Base-by-base conservation (phyloP, 2,113 vertebrate genomes). In the Canis aureus region DNA sequence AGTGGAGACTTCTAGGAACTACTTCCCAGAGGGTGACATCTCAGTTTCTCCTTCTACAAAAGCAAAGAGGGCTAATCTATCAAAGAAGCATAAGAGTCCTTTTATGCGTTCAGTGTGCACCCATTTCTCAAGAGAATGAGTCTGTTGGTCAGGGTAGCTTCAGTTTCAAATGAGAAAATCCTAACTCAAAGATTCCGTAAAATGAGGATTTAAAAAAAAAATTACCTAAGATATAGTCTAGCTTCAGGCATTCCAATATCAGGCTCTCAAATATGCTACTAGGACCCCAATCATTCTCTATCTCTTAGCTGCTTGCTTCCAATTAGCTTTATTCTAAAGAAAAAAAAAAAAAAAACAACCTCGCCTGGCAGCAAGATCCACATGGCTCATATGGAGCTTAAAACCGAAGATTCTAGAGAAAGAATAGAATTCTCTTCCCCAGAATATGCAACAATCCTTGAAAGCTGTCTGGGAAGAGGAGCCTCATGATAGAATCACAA, bases 211-310 rank as follows among this genome's bases (percentile, higher is more conserved):
- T 35, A 3, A 57, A 62, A 13, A 62, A 69, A 22, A 60, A 89
- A 66, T 92, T 57, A 74, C 15, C 1, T 64, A 88, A 90, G 53
- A 8, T 16, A 67, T 73, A 22, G 2, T 83, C 4, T 71, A 55
- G 62, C 51, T 98, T 78, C 25, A 74, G 35, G 69, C 38, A 51
- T 29, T 84, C 11, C 38, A 90, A 97, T 32, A 80, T 74, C 76
- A 80, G 38, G 29, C 94, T 5, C 25, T 73, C 66, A 71, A 73
- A 55, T 84, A 22, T 29, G 7, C 43, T 22, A 11, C 29, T 25
- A 25, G 29, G 66, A 71, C 25, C 86, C 4, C 12, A 51, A 27
- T 8, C 3, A 23, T 11, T 22, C 16, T 32, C 23, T 8, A 57
- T 17, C 27, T 51, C 66, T 35, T 62, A 38, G 2, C 49, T 35